Percentiles rank a stretch among this genome's conserved stretches.
These are phyloP conservation scores for Drosophila phalerata DNA, from an alignment of 2,888 invertebrate genomes.

Conservation along the genomic window DNA sequence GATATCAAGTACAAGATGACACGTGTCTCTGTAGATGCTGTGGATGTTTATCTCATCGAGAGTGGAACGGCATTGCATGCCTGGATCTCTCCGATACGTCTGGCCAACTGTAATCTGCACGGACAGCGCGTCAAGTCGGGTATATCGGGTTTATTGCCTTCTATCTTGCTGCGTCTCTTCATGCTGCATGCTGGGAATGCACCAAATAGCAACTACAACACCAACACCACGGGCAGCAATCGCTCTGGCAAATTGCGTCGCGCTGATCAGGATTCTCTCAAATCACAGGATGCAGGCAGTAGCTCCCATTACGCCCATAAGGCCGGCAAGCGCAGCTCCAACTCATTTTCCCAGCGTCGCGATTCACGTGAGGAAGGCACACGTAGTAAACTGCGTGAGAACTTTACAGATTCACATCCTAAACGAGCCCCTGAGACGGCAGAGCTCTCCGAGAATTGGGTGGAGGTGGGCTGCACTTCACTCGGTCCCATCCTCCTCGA, in stretches of 20 bases:
- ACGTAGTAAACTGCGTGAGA: constrained; percentile 81
- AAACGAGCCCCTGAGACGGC: constrained; percentile 80
- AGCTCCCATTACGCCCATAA: constrained; percentile 61
- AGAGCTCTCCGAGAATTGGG: constrained; percentile 90
- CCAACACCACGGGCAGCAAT: constrained; percentile 88
- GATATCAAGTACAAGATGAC: constrained; percentile 98
- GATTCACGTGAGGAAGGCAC: constrained; percentile 84
- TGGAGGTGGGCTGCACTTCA: constrained; percentile 96
- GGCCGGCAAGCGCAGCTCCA: constrained; percentile 82
- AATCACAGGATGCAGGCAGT: constrained; percentile 73
- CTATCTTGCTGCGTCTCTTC: constrained; percentile 89
- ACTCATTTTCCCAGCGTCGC: constrained; percentile 84
- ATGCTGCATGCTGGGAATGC: constrained; percentile 87
- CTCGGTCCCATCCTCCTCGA: constrained; percentile 96
- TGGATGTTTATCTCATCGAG: constrained; percentile 97
- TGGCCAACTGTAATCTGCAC: constrained; percentile 97
- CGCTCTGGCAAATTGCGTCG: constrained; percentile 84
- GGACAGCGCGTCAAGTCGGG: constrained; percentile 96
- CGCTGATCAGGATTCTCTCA: constrained; percentile 83
- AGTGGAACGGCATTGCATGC: constrained; percentile 94
- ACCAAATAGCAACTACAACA: constrained; percentile 86
- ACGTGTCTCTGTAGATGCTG: constrained; percentile 93
- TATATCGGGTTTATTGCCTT: constrained; percentile 93
- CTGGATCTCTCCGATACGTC: constrained; percentile 94
- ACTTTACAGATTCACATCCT: constrained; percentile 77